Conservation (phyloP, 2,113 vertebrate species). For the Pelusios castaneus region DNA sequence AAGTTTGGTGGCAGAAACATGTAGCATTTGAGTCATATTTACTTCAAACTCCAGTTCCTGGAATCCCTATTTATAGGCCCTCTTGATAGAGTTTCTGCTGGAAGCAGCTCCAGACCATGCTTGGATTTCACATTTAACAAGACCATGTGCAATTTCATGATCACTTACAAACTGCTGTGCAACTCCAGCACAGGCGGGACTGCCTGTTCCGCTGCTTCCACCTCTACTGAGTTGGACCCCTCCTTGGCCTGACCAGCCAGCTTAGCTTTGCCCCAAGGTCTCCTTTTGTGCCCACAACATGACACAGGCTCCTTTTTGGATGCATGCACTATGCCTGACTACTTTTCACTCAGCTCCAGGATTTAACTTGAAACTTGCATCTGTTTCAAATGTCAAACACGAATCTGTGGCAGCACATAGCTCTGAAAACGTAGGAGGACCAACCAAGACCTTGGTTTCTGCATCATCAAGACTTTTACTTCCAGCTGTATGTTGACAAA, state of each 20-base stretch:
- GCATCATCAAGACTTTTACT: background rate
- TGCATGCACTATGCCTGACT: background rate
- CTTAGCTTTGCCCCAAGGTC: background rate
- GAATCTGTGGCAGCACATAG: background rate
- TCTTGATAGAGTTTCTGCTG: background rate
- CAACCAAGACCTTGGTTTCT: background rate
- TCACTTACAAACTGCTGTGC: background rate
- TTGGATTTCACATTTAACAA: background rate
- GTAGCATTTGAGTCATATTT: background rate
- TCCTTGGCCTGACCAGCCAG: fast-evolving
- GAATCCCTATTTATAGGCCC: background rate
- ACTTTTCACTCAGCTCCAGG: background rate
- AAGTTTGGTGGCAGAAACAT: background rate
- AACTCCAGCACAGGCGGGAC: background rate
- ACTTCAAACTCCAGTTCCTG: background rate
- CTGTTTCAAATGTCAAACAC: background rate
- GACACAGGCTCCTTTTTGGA: background rate
- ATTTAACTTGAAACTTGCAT: background rate
- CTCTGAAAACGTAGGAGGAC: background rate
- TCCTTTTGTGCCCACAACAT: background rate
- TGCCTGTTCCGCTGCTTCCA: background rate
- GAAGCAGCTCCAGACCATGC: fast-evolving
- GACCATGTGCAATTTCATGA: fast-evolving
- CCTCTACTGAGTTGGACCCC: background rate
- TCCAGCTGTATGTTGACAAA: background rate